Evolutionary conservation across 2,888 invertebrate species (phyloP).

Genomic region (Chrysolina americana): DNA sequence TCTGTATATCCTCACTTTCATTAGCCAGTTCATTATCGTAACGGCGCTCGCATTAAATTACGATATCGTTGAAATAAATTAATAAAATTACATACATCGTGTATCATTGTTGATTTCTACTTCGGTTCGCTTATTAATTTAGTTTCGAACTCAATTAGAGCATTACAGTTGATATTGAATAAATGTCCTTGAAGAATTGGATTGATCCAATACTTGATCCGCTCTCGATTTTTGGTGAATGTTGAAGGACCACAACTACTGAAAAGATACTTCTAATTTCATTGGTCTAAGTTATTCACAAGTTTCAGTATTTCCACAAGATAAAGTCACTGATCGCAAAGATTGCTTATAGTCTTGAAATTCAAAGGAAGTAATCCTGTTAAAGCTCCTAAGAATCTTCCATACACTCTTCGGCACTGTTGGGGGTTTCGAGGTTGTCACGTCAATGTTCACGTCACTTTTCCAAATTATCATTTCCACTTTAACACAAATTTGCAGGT

Average conservation of each 20-base stretch:
- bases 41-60: neutral
- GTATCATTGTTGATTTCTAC: constrained; percentile 26
- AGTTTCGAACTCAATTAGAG: constrained; percentile 19
- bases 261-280: too few species aligned
- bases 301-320: too few species aligned
- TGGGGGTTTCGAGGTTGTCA: too few species aligned
- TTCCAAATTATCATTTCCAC: too few species aligned
- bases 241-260: neutral
- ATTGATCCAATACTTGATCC: neutral
- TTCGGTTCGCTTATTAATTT: constrained; percentile 27
- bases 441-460: too few species aligned
- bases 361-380: too few species aligned
- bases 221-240: neutral
- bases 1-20: neutral
- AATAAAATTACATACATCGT: constrained; percentile 20
- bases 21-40: neutral
- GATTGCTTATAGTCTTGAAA: too few species aligned
- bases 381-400: too few species aligned
- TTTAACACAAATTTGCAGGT: too few species aligned
- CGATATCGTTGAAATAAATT: constrained; percentile 22
- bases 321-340: too few species aligned
- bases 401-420: too few species aligned
- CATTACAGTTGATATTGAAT: constrained; percentile 20
- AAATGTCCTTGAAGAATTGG: constrained; percentile 7
- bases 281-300: too few species aligned